Base-by-base conservation (phyloP, 2,888 invertebrate genomes). In the Hydrotaea cyrtoneurina region DNA sequence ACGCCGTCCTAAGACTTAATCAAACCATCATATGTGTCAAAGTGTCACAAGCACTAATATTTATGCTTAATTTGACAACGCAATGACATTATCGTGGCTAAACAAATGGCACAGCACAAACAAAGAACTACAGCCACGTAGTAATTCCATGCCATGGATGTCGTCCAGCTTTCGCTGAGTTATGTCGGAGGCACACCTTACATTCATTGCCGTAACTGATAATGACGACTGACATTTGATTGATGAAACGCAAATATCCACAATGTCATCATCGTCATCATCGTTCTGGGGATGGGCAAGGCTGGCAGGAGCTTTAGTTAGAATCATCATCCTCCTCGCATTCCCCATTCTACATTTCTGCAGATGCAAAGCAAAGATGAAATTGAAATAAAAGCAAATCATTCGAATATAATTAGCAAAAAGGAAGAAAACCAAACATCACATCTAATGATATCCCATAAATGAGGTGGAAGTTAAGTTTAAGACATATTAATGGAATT, bases 221-320 rank as follows among this genome's bases (percentile, higher is more conserved):
- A 39, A 43, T 66, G 66, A 66, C 66, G 39, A 17, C n/a, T 43
- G 66, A 19, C 66, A 66, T 43, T 66, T 39, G 66, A 66, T 66
- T 39, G 66, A 66, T 66, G 66, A 43, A 66, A 11, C 39, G 39
- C 39, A 19, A 66, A 66, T 43, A 64, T 64, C 36, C 15, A 1
- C n/a, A n/a, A n/a, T n/a, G n/a, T 15, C 50, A 50, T 50, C 50
- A 50, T n/a, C 50, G 7, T 50, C 50, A 50, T n/a, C 50, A 15
- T 50, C n/a, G 13, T n/a, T 50, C n/a, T 31, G 3, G 31, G 31
- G 3, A 31, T 31, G 2, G 31, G 31, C 31, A 4, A 7, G 3
- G 31, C 31, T 7, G 31, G 31, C 31, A 31, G n/a, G n/a, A n/a
- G n/a, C n/a, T n/a, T 31, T 31, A 31, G 31, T 31, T 31, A 31